Evolutionary conservation across 2,113 vertebrate genomes (phyloP).

Genomic region (Polyodon spathula): DNA sequence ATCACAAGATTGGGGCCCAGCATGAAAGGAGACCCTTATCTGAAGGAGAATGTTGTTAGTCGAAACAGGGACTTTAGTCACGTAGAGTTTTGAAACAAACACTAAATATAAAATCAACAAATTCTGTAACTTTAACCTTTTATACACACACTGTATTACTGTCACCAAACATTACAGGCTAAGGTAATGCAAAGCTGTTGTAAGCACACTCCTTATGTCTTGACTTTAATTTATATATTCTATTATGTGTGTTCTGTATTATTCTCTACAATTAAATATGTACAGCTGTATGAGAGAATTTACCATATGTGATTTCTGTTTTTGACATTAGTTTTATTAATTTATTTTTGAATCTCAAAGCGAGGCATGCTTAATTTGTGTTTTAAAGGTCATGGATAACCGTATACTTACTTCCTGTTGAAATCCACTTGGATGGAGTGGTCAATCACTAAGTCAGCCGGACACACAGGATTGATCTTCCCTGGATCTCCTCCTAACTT

Average conservation of each 20-base stretch:
- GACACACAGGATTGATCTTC: constrained; percentile 90
- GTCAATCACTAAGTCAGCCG: constrained; percentile 93
- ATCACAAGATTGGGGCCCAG: background rate
- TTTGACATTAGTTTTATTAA: background rate
- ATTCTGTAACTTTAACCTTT: background rate
- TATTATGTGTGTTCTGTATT: no score
- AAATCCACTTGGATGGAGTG: constrained; percentile 98
- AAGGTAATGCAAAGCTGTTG: no score
- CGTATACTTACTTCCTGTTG: constrained; percentile 72
- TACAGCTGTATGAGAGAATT: no score
- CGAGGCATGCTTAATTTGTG: background rate
- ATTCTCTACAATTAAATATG: no score
- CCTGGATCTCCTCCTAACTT: constrained; percentile 81
- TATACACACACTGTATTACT: no score
- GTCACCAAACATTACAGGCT: no score
- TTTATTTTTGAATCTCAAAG: background rate
- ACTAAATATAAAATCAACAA: constrained; percentile 2
- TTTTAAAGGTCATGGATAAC: no score
- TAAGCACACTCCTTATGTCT: no score
- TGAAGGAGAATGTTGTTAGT: background rate
- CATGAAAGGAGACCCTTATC: background rate
- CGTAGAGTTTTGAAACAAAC: background rate
- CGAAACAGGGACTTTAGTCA: background rate
- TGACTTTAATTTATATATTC: no score
- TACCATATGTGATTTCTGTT: no score